Evolutionary conservation across 2,113 vertebrate genomes (phyloP).

Genomic region (cat (Felis catus)): F.catus_Fca126_mat1.0 CM031420.1:32781501-32782000

Average conservation of each 20-base stretch:
- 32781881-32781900: not conserved
- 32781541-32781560: not conserved
- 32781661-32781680: not conserved
- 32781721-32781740: not conserved
- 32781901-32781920: not conserved
- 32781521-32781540: not conserved
- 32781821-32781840: not conserved
- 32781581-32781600: rapidly evolving
- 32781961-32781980: not conserved
- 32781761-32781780: not conserved
- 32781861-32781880: not conserved
- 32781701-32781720: not conserved
- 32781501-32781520: not conserved
- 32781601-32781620: not conserved
- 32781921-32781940: conserved; percentile 35
- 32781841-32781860: conserved; percentile 39
- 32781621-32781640: not conserved
- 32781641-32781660: not conserved
- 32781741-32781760: not conserved
- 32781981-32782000: not conserved
- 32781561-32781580: not conserved
- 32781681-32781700: not conserved
- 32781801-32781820: not conserved
- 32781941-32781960: conserved; percentile 18
- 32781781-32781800: not conserved